phyloP scores from a whole-genome alignment of 2,797 vertebrate species.

The Mormyrus hasselquistii region DNA sequence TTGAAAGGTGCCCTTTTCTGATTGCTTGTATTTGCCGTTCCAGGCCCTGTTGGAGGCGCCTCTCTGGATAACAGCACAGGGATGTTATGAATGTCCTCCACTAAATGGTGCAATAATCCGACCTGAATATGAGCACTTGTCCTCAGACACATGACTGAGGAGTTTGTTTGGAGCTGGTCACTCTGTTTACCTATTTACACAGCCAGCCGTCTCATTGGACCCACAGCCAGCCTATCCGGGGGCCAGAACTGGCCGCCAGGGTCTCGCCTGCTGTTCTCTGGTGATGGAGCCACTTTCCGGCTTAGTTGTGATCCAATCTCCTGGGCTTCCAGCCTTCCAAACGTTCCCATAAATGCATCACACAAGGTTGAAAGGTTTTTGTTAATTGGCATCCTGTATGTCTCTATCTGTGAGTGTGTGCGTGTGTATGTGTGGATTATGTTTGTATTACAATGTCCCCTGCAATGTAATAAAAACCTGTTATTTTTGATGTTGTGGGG shows the following conservation, averaged over 20 bases:
- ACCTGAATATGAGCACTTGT: too few relatives aligned
- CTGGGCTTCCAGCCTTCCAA: neutral
- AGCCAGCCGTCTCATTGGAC: neutral
- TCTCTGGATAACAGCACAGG: neutral
- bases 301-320: neutral
- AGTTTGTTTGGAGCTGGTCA: neutral
- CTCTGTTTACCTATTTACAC: neutral
- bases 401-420: neutral
- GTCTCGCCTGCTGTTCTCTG: neutral
- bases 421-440: neutral
- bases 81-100: neutral
- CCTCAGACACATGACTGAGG: neutral
- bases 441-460: neutral
- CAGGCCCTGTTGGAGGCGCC: neutral
- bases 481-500: neutral
- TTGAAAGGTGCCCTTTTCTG: neutral
- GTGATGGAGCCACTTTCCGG: neutral
- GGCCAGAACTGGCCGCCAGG: neutral
- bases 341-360: neutral
- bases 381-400: neutral
- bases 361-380: neutral
- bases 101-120: neutral
- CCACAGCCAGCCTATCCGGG: neutral
- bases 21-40: neutral
- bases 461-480: neutral